phyloP scores from a whole-genome alignment of 2,888 invertebrate species.

The Rutpela maculata region DNA sequence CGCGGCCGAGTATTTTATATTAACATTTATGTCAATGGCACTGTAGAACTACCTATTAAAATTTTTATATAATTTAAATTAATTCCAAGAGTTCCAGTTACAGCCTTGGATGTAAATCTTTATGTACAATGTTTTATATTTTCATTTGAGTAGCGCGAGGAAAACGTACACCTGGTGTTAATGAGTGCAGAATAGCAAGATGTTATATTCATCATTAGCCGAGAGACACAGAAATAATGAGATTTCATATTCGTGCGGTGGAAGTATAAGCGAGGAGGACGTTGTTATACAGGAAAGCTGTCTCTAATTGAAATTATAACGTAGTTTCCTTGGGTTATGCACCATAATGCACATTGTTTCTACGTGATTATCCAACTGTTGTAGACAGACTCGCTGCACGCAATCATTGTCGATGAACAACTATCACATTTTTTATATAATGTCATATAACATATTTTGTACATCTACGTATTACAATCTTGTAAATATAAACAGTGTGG shows the following conservation, averaged over 20 bases:
- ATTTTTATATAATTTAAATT: constrained; percentile 8
- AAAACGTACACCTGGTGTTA: constrained; percentile 52
- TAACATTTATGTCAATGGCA: too few species aligned
- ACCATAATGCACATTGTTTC: constrained; percentile 9
- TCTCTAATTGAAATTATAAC: constrained; percentile 31
- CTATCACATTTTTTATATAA: too few species aligned
- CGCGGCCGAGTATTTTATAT: too few species aligned
- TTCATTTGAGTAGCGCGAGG: constrained; percentile 38
- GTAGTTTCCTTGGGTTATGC: constrained; percentile 10
- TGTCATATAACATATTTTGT: too few species aligned
- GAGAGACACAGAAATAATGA: constrained; percentile 51
- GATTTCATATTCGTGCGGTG: constrained; percentile 36
- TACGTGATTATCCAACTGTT: background rate
- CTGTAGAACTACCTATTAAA: too few species aligned
- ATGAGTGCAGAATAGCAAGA: constrained; percentile 50
- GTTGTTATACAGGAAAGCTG: constrained; percentile 19
- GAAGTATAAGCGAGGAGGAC: constrained; percentile 16
- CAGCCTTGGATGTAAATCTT: constrained; percentile 6
- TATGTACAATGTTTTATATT: constrained; percentile 9
- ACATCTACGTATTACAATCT: too few species aligned
- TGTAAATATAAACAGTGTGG: too few species aligned
- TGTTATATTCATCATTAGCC: constrained; percentile 54
- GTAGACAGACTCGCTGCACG: background rate
- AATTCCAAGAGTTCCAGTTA: constrained; percentile 10
- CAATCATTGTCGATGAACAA: background rate